phyloP scores from a whole-genome alignment of 2,888 invertebrate species.

The Chalcosyrphus nemorum region DNA sequence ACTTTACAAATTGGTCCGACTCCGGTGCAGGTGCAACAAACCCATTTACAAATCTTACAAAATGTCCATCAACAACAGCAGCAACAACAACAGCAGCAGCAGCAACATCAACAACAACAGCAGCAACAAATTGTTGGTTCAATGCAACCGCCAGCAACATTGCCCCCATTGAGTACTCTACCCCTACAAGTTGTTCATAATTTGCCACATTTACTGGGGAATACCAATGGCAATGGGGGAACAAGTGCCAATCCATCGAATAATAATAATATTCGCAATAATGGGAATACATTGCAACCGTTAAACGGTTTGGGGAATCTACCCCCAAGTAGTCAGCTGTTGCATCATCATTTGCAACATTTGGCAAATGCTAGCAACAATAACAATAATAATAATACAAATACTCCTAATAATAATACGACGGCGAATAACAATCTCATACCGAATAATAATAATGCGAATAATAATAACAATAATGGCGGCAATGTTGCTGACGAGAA shows the following conservation, averaged over 20 bases:
- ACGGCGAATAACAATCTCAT: constrained; percentile 71
- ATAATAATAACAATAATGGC: constrained; percentile 69
- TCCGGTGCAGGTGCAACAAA: constrained; percentile 76
- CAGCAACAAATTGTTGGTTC: constrained; percentile 79
- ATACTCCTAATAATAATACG: constrained; percentile 71
- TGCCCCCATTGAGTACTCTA: constrained; percentile 80
- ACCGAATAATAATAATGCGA: constrained; percentile 71
- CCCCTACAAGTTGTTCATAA: constrained; percentile 81
- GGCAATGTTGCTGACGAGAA: constrained; percentile 77
- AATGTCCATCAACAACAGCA: constrained; percentile 77
- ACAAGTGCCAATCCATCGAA: constrained; percentile 62
- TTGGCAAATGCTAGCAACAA: constrained; percentile 78
- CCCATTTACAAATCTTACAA: constrained; percentile 78
- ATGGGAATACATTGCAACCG: constrained; percentile 63
- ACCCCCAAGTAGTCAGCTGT: constrained; percentile 80
- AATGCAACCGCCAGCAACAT: constrained; percentile 77
- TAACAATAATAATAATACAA: constrained; percentile 74
- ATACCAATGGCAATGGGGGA: constrained; percentile 56
- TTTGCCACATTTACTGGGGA: constrained; percentile 80
- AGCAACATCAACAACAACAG: constrained; percentile 76
- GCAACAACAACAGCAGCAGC: constrained; percentile 76
- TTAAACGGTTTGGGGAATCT: constrained; percentile 76
- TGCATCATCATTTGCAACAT: constrained; percentile 82
- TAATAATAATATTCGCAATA: constrained; percentile 70
- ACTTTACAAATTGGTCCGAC: constrained; percentile 78